phyloP scores from a whole-genome alignment of 2,113 vertebrate genomes.

The Sinocyclocheilus anophthalmus region DNA sequence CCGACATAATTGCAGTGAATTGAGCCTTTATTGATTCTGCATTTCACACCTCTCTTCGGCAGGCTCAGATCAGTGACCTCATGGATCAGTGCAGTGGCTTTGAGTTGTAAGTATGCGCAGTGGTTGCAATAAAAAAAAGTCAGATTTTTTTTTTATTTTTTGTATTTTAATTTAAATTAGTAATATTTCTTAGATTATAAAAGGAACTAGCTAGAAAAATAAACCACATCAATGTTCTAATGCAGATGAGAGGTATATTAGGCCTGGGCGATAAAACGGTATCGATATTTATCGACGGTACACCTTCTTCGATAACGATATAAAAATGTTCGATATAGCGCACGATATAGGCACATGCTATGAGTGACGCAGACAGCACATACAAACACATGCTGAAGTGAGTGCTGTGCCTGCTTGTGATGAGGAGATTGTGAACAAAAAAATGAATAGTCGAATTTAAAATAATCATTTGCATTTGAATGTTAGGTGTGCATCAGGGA shows the following conservation, averaged over 20 bases:
- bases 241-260: not conserved
- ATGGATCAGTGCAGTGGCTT: constrained; percentile 97
- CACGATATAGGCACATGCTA: too few species aligned
- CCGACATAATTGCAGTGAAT: not conserved
- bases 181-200: not conserved
- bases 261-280: too few species aligned
- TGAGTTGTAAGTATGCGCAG: constrained; percentile 72
- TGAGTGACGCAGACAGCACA: too few species aligned
- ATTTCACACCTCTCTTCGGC: constrained; percentile 59
- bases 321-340: too few species aligned
- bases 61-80: constrained; percentile 89
- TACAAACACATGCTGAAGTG: too few species aligned
- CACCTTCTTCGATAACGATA: too few species aligned
- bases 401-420: too few species aligned
- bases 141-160: not conserved
- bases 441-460: too few species aligned
- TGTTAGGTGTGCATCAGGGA: too few species aligned
- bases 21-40: not conserved
- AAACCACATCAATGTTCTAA: not conserved
- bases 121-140: not conserved
- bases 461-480: too few species aligned
- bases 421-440: too few species aligned
- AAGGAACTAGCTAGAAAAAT: not conserved
- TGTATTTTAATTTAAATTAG: not conserved
- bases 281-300: too few species aligned